A percentile compares a stretch with the other conserved stretches of the same genome.
Conservation (phyloP, 2,888 invertebrate genomes). For the Caenorhabditis zanzibari region DNA sequence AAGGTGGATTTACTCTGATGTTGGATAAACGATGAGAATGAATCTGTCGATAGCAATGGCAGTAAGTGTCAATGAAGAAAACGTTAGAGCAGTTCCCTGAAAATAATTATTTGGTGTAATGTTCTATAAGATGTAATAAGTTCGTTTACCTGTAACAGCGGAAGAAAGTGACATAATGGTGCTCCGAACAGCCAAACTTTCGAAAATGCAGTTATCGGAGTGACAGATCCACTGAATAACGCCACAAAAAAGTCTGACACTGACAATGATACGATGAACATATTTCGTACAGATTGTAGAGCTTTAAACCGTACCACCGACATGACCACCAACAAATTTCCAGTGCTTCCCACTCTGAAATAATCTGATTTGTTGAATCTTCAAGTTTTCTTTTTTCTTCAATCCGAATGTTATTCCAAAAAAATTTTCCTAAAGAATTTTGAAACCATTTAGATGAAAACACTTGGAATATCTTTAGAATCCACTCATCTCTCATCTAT, state of each 20-base stretch:
- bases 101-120: no score
- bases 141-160: conserved; percentile 93
- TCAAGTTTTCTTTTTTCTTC: background rate
- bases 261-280: conserved; percentile 82
- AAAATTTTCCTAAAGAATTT: background rate
- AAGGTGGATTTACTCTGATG: conserved; percentile 70
- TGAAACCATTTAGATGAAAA: conserved; percentile 16
- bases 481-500: conserved; percentile 51
- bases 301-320: conserved; percentile 76
- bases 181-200: conserved; percentile 95
- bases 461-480: conserved; percentile 32
- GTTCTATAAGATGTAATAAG: background rate
- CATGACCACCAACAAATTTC: conserved; percentile 80
- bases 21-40: conserved; percentile 81
- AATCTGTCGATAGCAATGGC: conserved; percentile 97
- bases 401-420: background rate
- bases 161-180: conserved; percentile 92
- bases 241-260: conserved; percentile 93
- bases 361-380: background rate
- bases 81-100: conserved; percentile 92
- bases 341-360: conserved; percentile 80
- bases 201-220: conserved; percentile 94
- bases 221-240: conserved; percentile 92
- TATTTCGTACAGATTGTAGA: conserved; percentile 81
- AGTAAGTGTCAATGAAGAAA: conserved; percentile 96